phyloP scores from a whole-genome alignment of 2,113 vertebrate genomes.

The Noturus placidus region DNA sequence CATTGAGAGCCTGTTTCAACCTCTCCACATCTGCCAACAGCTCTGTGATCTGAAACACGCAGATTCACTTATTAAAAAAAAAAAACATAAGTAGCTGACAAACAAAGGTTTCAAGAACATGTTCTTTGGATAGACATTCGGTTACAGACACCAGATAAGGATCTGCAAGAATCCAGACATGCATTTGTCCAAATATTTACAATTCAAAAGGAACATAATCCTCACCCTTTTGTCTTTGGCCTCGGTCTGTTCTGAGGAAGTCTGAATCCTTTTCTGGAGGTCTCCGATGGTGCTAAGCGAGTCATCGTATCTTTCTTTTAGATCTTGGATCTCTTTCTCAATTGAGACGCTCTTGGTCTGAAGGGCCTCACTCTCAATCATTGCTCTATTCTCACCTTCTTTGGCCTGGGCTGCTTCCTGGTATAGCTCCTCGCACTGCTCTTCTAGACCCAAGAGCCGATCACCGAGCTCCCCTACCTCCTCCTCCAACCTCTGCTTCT shows the following conservation, averaged over 20 bases:
- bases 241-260: constrained; percentile 87
- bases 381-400: constrained; percentile 71
- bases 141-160: not conserved
- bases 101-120: not conserved
- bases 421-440: constrained; percentile 72
- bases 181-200: not conserved
- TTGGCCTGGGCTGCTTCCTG: constrained; percentile 70
- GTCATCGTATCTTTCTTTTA: constrained; percentile 86
- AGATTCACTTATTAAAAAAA: constrained; percentile 18
- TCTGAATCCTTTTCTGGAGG: constrained; percentile 88
- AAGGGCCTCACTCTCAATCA: constrained; percentile 74
- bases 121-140: not conserved
- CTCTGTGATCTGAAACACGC: constrained; percentile 83
- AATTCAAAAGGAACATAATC: not conserved
- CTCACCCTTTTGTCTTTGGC: constrained; percentile 94
- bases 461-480: constrained; percentile 70
- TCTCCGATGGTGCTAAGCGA: constrained; percentile 83
- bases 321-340: constrained; percentile 86
- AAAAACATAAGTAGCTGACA: constrained; percentile 22
- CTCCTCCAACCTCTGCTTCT: constrained; percentile 77
- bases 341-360: constrained; percentile 77
- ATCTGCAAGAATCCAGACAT: not conserved
- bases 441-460: constrained; percentile 68
- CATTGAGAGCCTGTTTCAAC: constrained; percentile 88
- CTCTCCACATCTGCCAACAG: constrained; percentile 90